Conservation (phyloP, 2,113 vertebrate species). For the Saguinus imperator region DNA sequence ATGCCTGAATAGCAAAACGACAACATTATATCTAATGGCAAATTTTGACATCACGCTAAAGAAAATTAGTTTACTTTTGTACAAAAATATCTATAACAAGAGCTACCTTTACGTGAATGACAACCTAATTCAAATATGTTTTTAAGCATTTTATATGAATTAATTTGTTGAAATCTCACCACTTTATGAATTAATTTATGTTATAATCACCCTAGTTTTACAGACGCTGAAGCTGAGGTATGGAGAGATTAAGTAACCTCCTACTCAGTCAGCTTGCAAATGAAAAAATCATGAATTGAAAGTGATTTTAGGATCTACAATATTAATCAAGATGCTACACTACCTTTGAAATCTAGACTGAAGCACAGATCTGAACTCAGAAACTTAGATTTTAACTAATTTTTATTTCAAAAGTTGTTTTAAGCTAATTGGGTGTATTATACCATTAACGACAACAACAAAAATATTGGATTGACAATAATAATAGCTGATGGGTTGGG, state of each 20-base stretch:
- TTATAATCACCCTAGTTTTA: background rate
- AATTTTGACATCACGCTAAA: background rate
- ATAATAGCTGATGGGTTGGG: background rate
- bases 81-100: background rate
- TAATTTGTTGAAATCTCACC: background rate
- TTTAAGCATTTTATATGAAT: background rate
- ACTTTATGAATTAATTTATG: background rate
- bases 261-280: background rate
- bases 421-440: background rate
- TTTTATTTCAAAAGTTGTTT: background rate
- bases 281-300: background rate
- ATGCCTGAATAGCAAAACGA: background rate
- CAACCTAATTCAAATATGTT: background rate
- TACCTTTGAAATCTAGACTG: background rate
- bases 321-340: background rate
- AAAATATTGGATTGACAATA: background rate
- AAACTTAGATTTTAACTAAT: background rate
- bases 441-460: background rate
- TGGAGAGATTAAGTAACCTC: background rate
- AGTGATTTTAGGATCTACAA: fast-evolving
- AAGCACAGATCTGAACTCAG: background rate
- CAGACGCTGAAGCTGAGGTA: background rate
- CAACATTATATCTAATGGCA: background rate
- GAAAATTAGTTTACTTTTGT: background rate
- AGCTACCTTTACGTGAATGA: background rate